Evolutionary conservation across 2,113 vertebrate genomes (phyloP).

Genomic region (Myotis davidii): DNA sequence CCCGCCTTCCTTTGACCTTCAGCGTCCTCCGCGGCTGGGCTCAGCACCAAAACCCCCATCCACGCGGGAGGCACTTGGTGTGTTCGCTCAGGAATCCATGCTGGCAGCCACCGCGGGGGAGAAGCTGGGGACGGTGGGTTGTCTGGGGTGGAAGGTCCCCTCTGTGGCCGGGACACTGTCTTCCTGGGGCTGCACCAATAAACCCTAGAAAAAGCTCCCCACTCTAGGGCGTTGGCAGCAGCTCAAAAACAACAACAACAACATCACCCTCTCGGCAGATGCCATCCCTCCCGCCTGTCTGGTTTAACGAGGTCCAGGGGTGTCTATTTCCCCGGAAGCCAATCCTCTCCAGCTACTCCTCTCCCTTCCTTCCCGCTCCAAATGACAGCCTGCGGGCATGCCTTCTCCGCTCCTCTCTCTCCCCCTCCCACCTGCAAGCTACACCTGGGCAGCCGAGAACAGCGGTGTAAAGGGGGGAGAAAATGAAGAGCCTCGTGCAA

Average conservation of each 20-base stretch:
- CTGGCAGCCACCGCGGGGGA: conserved; percentile 45
- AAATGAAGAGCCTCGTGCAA: background rate
- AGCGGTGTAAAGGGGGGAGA: background rate
- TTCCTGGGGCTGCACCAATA: background rate
- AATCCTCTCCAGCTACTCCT: background rate
- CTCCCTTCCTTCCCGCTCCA: conserved; percentile 29
- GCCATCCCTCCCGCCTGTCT: conserved; percentile 51
- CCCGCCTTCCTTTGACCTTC: conserved; percentile 79
- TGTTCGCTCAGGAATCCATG: conserved; percentile 50
- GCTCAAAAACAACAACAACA: background rate
- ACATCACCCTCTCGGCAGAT: conserved; percentile 43
- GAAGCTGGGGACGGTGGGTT: background rate
- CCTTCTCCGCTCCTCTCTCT: background rate
- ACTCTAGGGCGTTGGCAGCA: conserved; percentile 29
- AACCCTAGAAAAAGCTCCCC: conserved; percentile 5
- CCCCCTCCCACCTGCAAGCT: background rate
- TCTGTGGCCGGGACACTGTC: conserved; percentile 23
- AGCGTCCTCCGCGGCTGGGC: conserved; percentile 68
- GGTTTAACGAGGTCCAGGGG: conserved; percentile 51
- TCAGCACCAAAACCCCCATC: conserved; percentile 72
- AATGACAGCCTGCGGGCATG: conserved; percentile 29
- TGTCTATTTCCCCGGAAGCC: conserved; percentile 27
- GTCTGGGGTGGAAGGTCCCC: conserved; percentile 36
- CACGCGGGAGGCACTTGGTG: conserved; percentile 50
- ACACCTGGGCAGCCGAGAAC: background rate